Percentiles rank a stretch among this genome's conserved stretches.
phyloP scores from a whole-genome alignment of 2,888 invertebrate species.

The Sminthurides aquaticus region DNA sequence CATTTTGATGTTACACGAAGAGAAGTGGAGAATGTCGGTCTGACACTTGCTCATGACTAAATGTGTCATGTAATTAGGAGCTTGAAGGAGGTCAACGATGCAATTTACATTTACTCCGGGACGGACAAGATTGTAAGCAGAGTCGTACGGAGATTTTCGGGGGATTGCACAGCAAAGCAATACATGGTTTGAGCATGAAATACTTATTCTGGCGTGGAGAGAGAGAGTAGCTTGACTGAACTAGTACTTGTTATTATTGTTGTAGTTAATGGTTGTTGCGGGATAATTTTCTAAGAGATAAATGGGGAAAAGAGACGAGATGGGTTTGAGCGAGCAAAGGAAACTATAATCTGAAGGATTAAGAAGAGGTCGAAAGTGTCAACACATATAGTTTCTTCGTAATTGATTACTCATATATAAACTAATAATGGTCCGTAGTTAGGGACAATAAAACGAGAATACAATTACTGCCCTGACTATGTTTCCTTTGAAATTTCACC shows the following conservation, averaged over 20 bases:
- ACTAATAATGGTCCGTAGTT: not conserved
- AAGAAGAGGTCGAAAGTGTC: not conserved
- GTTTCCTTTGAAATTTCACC: not conserved
- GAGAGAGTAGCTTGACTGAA: too few species aligned
- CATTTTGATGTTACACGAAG: constrained; percentile 15
- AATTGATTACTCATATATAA: not conserved
- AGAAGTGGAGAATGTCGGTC: constrained; percentile 19
- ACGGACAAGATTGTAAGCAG: too few species aligned
- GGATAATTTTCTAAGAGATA: not conserved
- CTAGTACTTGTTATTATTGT: too few species aligned
- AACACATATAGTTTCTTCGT: not conserved
- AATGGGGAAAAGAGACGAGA: not conserved
- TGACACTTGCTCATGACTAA: constrained; percentile 24
- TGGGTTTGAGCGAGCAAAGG: not conserved
- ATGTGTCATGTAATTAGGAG: constrained; percentile 25
- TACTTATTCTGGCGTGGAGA: not conserved
- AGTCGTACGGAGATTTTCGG: too few species aligned
- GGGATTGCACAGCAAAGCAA: too few species aligned
- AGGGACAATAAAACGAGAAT: not conserved
- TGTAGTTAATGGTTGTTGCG: too few species aligned
- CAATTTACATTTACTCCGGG: constrained; percentile 18
- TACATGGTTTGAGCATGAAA: not conserved
- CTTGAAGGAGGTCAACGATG: constrained; percentile 22
- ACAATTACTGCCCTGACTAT: not conserved
- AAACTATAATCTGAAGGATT: not conserved